Base-by-base conservation (phyloP, 2,113 vertebrate species). In the Rhynchomys soricoides region DNA sequence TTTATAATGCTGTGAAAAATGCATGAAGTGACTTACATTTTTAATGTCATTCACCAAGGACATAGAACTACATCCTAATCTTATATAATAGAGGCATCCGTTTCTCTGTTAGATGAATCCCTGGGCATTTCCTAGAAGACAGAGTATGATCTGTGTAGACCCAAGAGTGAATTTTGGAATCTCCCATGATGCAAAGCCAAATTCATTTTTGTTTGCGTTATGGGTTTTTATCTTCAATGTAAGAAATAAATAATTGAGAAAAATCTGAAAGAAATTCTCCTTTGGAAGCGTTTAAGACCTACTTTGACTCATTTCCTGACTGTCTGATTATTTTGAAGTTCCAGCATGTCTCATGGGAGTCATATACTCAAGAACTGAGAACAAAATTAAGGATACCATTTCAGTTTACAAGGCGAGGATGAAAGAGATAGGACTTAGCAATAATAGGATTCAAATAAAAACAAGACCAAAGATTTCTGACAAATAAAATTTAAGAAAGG, bases 1-100 rank as follows among this genome's bases (percentile, higher is more conserved):
- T 97, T 96, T 97, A 94, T 95, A 90, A 74, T 70, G 62, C n/a
- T 92, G 95, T 96, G 81, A 96, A 97, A 97, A 96, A 96, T 96
- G 66, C 82, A 97, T 96, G 74, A 96, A 96, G 66, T 48, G 86
- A 89, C 86, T 95, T 96, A 92, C 79, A 97, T 95, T 95, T 97
- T 97, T 94, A 96, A 92, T 96, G 81, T 90, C 74, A 89, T 95
- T 97, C 92, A 95, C 92, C 81, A 96, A 91, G 81, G 66, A 79
- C 82, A 93, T 22, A 86, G 91, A 95, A 34, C 22, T 79, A 90
- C 50, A 89, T 90, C 43, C 29, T 71, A 68, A 86, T 87, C 85
- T 93, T 87, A 88, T 85, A 9, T 87, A 95, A 95, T 0, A 21
- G 85, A 97, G 64, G 29, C 75, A 91, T 96, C 68, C 13, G 12